phyloP scores from a whole-genome alignment of 2,797 vertebrate species.

The Peromyscus aztecus region DNA sequence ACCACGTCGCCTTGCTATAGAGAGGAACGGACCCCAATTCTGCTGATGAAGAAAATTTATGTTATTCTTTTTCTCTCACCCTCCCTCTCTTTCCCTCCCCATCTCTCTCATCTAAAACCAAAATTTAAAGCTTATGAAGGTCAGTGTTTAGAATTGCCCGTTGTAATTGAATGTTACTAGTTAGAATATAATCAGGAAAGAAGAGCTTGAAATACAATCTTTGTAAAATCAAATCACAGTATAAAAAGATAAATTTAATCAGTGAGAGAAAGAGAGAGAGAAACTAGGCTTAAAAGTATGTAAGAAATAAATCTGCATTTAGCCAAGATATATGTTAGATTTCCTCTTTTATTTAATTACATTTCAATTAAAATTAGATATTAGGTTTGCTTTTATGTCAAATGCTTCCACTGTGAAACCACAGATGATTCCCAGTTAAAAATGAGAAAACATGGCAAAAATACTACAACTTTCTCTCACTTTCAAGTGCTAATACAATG shows the following conservation, averaged over 20 bases:
- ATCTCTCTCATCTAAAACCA: neutral
- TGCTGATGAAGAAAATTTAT: neutral
- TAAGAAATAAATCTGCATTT: conserved; percentile 15
- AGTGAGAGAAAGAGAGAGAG: neutral
- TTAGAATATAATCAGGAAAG: neutral
- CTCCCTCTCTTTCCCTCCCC: neutral
- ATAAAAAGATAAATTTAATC: neutral
- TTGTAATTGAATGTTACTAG: neutral
- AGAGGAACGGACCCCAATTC: conserved; percentile 3
- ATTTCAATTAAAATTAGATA: conserved; percentile 53
- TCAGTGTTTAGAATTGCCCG: neutral
- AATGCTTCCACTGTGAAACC: conserved; percentile 7
- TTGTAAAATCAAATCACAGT: neutral
- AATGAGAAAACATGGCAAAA: conserved; percentile 36
- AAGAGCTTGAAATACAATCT: conserved; percentile 9
- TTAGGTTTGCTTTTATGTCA: neutral
- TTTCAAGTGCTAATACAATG: conserved; percentile 25
- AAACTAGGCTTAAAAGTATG: neutral
- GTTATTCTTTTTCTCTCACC: neutral
- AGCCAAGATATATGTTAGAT: neutral
- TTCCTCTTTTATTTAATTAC: conserved; percentile 37
- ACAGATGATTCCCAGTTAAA: conserved; percentile 35
- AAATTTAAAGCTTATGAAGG: conserved; percentile 11
- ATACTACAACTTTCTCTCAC: neutral
- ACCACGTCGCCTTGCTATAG: neutral